phyloP scores from a whole-genome alignment of 1,140 invertebrate genomes.

The Nasonia longicornis region DNA sequence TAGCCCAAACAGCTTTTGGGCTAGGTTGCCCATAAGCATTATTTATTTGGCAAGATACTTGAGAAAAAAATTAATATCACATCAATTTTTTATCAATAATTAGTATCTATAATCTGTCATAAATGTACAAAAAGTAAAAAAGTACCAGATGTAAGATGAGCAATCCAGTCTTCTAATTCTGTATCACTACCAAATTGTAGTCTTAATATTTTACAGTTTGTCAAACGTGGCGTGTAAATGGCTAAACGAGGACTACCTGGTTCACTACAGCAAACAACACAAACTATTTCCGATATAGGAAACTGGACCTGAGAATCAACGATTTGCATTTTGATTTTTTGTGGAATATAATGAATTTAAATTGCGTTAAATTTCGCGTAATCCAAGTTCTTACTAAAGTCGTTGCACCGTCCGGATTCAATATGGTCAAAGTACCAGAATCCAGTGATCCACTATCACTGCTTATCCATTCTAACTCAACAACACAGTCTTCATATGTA shows the following conservation, averaged over 20 bases:
- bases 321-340: neutral
- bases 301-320: conserved; percentile 69
- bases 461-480: conserved; percentile 86
- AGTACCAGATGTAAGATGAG: conserved; percentile 77
- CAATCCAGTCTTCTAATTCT: conserved; percentile 89
- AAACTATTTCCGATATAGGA: conserved; percentile 78
- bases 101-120: neutral
- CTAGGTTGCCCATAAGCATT: conserved; percentile 77
- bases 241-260: conserved; percentile 80
- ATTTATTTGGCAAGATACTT: conserved; percentile 79
- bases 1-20: conserved; percentile 80
- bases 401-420: conserved; percentile 80
- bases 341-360: neutral
- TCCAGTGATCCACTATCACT: conserved; percentile 71
- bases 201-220: conserved; percentile 70
- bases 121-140: conserved; percentile 12
- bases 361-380: neutral
- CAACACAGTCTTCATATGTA: conserved; percentile 78
- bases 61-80: conserved; percentile 44
- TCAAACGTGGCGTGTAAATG: conserved; percentile 77
- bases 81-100: conserved; percentile 28
- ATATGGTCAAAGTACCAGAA: conserved; percentile 81
- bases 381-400: conserved; percentile 72
- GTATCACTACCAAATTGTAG: conserved; percentile 82
- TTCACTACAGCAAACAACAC: conserved; percentile 81